Percentiles rank a stretch among this genome's conserved stretches.
phyloP scores from a whole-genome alignment of 2,797 vertebrate species.

The Dryobates pubescens region DNA sequence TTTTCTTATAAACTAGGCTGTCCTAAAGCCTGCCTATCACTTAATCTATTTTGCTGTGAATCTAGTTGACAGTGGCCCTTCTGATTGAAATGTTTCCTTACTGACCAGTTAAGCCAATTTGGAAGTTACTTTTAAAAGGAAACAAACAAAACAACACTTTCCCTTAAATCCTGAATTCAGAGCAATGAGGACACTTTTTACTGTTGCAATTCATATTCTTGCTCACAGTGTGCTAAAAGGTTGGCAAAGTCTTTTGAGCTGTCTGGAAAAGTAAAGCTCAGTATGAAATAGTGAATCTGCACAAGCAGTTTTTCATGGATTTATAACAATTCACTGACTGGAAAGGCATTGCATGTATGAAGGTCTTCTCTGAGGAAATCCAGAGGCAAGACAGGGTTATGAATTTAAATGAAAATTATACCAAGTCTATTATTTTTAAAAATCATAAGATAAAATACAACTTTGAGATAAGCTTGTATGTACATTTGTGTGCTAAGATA shows the following conservation, averaged over 20 bases:
- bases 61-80: not conserved
- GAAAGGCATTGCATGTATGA: not conserved
- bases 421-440: not conserved
- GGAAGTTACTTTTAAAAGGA: not conserved
- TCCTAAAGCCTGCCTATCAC: not conserved
- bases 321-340: not conserved
- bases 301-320: not conserved
- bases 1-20: not conserved
- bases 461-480: not conserved
- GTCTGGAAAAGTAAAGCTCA: slow-evolving; percentile 11
- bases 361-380: not conserved
- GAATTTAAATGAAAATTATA: not conserved
- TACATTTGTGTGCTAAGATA: slow-evolving; percentile 4
- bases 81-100: not conserved
- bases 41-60: not conserved
- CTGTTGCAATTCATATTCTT: not conserved
- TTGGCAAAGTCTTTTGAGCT: not conserved
- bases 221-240: not conserved
- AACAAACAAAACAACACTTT: not conserved
- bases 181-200: slow-evolving; percentile 26
- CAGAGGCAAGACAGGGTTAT: not conserved
- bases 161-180: not conserved
- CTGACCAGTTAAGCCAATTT: not conserved
- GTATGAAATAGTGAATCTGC: not conserved
- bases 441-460: not conserved